Base-by-base conservation (phyloP, 2,888 invertebrate genomes). In the Trilocha varians region DNA sequence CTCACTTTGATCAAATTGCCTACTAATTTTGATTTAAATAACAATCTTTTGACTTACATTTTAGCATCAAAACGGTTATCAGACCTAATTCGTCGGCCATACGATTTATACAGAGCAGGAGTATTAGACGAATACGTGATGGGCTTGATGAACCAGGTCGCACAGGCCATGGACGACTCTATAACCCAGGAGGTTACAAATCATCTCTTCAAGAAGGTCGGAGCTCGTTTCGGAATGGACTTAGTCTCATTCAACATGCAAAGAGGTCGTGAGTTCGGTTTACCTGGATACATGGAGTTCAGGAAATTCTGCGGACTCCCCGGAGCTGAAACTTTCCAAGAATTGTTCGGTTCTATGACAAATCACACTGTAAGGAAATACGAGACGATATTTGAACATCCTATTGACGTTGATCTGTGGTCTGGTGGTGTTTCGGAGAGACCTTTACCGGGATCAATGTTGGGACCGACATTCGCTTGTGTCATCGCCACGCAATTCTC, bases 401-500 rank as follows among this genome's bases (percentile, higher is more conserved):
- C 96, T 1, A 89, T 92, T 46, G 98, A 98, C 72, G 94, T 98
- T 37, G 97, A 98, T 85, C 86, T 97, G 41, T 98, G 97, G 95
- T 95, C 96, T 13, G 97, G 96, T 38, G 97, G 97, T 38, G 95
- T 97, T 5, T 95, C 96, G 0, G 98, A 98, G 68, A 88, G 92
- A 47, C 94, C 97, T 2, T 86, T 97, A 41, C 94, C 95, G 6
- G 97, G 96, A 36, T 95, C 96, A 42, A 93, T 97, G 92, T 87
- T 98, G 47, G 97, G 98, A 39, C 97, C 97, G 1, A 96, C 97
- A 39, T 97, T 97, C 65, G 95, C 96, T 40, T 98, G 97, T 67
- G 88, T 98, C 48, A 96, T 98, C 59, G 97, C 96, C 16, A 94
- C 94, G 16, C 97, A 97, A 76, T 96, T 97, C 85, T 93, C 94